phyloP scores from a whole-genome alignment of 2,888 invertebrate genomes.

The Pachymerium ferrugineum region DNA sequence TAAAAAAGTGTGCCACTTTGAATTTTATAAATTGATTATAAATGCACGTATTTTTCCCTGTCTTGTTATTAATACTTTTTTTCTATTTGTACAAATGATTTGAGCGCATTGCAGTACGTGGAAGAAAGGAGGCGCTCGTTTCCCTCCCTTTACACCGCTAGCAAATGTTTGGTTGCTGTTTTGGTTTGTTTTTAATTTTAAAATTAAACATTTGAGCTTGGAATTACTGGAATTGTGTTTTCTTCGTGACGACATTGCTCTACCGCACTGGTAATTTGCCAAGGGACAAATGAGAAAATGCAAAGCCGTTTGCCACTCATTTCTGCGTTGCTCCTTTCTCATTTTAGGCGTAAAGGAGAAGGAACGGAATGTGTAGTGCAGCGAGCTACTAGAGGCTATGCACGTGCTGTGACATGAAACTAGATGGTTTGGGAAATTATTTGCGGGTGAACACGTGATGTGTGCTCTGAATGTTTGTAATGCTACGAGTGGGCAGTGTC shows the following conservation, averaged over 20 bases:
- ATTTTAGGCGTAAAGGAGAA: neutral
- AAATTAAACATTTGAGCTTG: conserved; percentile 6
- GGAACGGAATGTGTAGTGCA: neutral
- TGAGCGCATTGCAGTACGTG: too few relatives aligned
- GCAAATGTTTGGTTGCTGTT: neutral
- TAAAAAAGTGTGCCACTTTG: too few relatives aligned
- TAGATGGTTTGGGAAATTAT: neutral
- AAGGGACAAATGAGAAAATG: conserved; percentile 4
- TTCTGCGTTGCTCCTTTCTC: neutral
- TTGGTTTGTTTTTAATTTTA: neutral
- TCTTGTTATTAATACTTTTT: too few relatives aligned
- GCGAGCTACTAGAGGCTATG: neutral
- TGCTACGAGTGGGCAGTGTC: neutral
- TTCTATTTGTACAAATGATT: too few relatives aligned
- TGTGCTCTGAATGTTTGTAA: neutral
- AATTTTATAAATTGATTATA: too few relatives aligned
- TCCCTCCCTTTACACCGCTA: neutral
- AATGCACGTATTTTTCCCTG: too few relatives aligned
- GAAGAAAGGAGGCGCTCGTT: too few relatives aligned
- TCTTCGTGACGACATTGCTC: neutral
- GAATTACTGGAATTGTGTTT: neutral
- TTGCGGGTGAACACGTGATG: neutral
- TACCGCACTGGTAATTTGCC: neutral
- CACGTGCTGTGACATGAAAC: neutral
- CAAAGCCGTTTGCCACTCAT: conserved; percentile 13